Percentiles rank a stretch among this genome's conserved stretches.
Conservation (phyloP, 2,797 vertebrate species). For the Danio choprae region DNA sequence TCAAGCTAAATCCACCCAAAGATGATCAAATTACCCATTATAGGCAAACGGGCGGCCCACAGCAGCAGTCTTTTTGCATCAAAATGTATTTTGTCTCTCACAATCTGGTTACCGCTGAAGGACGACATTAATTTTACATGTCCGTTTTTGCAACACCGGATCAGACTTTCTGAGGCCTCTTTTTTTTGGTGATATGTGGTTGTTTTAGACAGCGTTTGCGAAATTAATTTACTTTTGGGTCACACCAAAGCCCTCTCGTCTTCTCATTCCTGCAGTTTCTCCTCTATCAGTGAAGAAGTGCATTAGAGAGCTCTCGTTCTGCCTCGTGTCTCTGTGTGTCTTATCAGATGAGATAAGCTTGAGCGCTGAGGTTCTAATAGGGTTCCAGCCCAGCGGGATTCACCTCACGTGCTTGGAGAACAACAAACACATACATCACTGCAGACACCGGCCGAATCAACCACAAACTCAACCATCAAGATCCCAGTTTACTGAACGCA, state of each 20-base stretch:
- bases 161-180: neutral
- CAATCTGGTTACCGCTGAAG: constrained; percentile 46
- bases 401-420: constrained; percentile 60
- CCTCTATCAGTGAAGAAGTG: constrained; percentile 49
- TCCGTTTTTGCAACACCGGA: neutral
- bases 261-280: constrained; percentile 23
- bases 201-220: constrained; percentile 20
- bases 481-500: neutral
- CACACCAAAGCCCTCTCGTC: constrained; percentile 18
- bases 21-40: constrained; percentile 60
- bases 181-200: constrained; percentile 7
- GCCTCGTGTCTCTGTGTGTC: constrained; percentile 55
- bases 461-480: constrained; percentile 38
- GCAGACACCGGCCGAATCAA: constrained; percentile 36
- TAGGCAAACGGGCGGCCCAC: constrained; percentile 44
- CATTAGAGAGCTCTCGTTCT: constrained; percentile 59
- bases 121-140: constrained; percentile 27
- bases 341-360: constrained; percentile 66
- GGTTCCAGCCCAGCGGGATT: constrained; percentile 58
- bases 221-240: constrained; percentile 32
- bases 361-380: constrained; percentile 62
- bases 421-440: constrained; percentile 65
- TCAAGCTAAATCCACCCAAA: constrained; percentile 46
- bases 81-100: constrained; percentile 47
- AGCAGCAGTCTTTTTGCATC: constrained; percentile 40